phyloP scores from a whole-genome alignment of 30 jellyfish, hydroid and myxozoan genomes.

The Aurelia aurita region DNA sequence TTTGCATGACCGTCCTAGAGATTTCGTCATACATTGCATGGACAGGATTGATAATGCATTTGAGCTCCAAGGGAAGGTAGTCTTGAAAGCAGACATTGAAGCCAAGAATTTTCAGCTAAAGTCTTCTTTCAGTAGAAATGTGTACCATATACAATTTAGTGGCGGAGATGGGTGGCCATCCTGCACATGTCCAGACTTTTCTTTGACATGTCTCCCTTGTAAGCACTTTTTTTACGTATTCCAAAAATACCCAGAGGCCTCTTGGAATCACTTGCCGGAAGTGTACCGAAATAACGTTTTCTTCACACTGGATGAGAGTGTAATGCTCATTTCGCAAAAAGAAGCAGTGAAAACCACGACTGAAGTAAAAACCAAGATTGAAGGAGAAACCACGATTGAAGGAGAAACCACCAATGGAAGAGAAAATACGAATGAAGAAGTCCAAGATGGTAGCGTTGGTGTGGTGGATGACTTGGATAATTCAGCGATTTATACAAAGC shows the following conservation, averaged over 20 bases:
- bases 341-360: background rate
- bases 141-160: conserved; percentile 2
- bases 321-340: background rate
- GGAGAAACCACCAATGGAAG: too few relatives aligned
- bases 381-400: too few relatives aligned
- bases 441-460: background rate
- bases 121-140: background rate
- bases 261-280: conserved; percentile 2
- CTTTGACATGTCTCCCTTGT: conserved; percentile 25
- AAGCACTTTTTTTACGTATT: conserved; percentile 18
- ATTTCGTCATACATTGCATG: conserved; percentile 8
- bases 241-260: conserved; percentile 8
- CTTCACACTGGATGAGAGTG: conserved; percentile 9
- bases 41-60: background rate
- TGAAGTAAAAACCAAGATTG: background rate
- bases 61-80: background rate
- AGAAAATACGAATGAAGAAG: background rate
- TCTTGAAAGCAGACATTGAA: background rate
- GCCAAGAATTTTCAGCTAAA: conserved; percentile 3
- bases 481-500: background rate
- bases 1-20: conserved; percentile 28
- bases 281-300: conserved; percentile 6
- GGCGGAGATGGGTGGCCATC: background rate
- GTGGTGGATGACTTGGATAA: background rate
- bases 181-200: conserved; percentile 24